Evolutionary conservation across 2,113 vertebrate genomes (phyloP).

Genomic region (Nansenia antarctica): DNA sequence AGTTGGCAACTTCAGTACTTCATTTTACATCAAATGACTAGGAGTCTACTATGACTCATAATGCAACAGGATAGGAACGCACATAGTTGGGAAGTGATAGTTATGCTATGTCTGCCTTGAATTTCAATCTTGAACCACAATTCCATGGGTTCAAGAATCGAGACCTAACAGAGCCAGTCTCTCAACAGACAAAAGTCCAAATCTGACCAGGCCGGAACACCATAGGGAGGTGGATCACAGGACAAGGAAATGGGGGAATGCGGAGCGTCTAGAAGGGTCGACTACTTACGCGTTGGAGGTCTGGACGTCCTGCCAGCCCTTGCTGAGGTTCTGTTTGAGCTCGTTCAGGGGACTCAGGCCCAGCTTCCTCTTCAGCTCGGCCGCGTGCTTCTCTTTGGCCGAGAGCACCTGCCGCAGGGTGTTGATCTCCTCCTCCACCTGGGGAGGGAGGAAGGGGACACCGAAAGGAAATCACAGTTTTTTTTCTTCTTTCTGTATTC

Average conservation of each 20-base stretch:
- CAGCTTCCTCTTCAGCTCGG: conserved; percentile 91
- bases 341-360: conserved; percentile 88
- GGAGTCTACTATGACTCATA: no score
- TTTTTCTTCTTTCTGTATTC: no score
- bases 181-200: neutral
- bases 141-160: no score
- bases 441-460: neutral
- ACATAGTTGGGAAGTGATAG: no score
- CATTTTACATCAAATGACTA: no score
- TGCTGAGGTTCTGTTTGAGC: conserved; percentile 87
- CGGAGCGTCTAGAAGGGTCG: neutral
- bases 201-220: neutral
- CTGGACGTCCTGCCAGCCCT: conserved; percentile 94
- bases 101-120: no score
- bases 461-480: neutral
- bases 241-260: no score
- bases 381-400: conserved; percentile 91
- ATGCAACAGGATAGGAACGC: no score
- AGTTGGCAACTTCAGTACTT: no score
- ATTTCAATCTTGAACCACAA: no score
- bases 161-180: neutral
- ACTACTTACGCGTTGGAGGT: conserved; percentile 90
- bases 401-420: conserved; percentile 93
- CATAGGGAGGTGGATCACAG: neutral
- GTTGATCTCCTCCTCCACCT: conserved; percentile 97